A percentile compares a stretch with the other conserved stretches of the same genome.
These are phyloP conservation scores for Neosilurus mollespiculum DNA, from an alignment of 2,797 vertebrate species.

Conservation along the genomic window DNA sequence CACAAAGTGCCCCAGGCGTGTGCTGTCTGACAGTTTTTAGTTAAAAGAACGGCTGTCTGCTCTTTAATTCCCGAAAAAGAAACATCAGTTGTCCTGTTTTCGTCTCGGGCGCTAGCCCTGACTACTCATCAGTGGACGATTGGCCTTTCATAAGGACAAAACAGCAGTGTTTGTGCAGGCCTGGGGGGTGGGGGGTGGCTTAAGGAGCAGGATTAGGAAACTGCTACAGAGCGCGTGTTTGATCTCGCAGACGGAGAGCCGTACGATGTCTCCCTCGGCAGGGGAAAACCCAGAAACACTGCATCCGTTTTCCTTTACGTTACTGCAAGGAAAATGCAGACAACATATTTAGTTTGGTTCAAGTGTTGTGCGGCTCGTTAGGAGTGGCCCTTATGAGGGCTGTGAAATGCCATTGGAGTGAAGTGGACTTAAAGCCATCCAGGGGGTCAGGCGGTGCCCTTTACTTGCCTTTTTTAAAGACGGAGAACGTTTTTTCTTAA, in stretches of 20 bases:
- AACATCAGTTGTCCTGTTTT: too few relatives aligned
- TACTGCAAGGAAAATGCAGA: conserved; percentile 28
- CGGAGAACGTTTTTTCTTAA: conserved; percentile 35
- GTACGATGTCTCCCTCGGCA: neutral
- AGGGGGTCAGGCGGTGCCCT: neutral
- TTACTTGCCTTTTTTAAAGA: conserved; percentile 22
- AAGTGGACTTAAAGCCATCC: conserved; percentile 11
- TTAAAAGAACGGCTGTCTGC: neutral
- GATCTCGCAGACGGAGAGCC: neutral
- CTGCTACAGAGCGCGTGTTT: neutral
- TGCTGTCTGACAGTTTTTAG: neutral
- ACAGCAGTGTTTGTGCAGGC: neutral
- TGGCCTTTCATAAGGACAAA: neutral
- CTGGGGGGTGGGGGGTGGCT: too few relatives aligned
- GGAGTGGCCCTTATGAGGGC: neutral
- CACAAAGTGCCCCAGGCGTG: neutral
- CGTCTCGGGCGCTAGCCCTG: too few relatives aligned
- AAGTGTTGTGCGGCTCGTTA: neutral
- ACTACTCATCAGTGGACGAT: neutral
- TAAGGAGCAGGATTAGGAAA: neutral
- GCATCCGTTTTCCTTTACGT: conserved; percentile 39
- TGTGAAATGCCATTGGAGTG: neutral
- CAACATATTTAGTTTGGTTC: neutral
- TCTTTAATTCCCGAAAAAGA: neutral
- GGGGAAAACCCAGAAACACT: neutral